phyloP scores from a whole-genome alignment of 2,797 vertebrate species.

The Eidolon dupreanum region DNA sequence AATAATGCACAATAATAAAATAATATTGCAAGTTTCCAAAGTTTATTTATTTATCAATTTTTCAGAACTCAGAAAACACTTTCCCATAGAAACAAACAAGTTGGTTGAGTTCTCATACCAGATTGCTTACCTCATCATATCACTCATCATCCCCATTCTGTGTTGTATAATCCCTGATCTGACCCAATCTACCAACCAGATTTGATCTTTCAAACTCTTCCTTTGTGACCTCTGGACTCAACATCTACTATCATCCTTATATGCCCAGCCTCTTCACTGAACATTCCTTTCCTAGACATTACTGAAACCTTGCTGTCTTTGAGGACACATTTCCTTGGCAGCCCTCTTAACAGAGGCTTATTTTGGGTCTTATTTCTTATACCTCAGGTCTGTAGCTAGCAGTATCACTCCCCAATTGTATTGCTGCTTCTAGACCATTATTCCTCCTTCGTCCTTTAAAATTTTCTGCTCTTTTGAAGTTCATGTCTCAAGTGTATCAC shows the following conservation, averaged over 20 bases:
- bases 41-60: neutral
- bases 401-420: neutral
- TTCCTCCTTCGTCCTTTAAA: conserved; percentile 26
- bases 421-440: neutral
- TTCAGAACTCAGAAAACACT: neutral
- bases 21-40: neutral
- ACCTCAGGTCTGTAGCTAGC: neutral
- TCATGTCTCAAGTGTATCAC: neutral
- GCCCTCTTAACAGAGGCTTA: neutral
- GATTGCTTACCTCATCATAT: neutral
- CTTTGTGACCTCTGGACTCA: neutral
- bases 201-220: neutral
- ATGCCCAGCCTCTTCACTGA: neutral
- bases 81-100: neutral
- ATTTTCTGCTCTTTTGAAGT: neutral
- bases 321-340: neutral
- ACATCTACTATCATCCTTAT: neutral
- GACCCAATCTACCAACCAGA: neutral
- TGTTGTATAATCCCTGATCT: neutral
- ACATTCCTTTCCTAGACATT: neutral
- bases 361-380: neutral
- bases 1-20: neutral
- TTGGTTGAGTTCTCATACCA: neutral
- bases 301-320: neutral
- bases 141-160: neutral